Conservation (phyloP, 2,888 invertebrate species). For the Drosophila pegasa region DNA sequence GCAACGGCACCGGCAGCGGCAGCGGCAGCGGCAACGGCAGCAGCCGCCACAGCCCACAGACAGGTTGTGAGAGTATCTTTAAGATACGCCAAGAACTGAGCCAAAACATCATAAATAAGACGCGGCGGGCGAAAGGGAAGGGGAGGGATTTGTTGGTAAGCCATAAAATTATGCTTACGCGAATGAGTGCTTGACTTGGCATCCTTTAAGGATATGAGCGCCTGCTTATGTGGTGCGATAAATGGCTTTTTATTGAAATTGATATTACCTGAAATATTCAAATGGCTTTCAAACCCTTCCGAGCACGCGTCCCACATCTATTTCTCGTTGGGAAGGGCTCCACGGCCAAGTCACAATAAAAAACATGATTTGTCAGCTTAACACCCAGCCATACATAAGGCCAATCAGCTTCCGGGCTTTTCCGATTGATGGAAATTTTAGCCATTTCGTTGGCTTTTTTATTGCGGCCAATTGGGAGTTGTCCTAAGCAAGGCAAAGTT, state of each 20-base stretch:
- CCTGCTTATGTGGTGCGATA: constrained; percentile 81
- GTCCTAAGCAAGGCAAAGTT: not conserved
- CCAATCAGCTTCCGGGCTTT: constrained; percentile 24
- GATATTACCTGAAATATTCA: constrained; percentile 82
- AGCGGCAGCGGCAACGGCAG: constrained; percentile 26
- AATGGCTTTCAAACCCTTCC: constrained; percentile 50
- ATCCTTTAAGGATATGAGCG: constrained; percentile 68
- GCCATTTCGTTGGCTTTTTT: constrained; percentile 17
- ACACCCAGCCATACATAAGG: constrained; percentile 70
- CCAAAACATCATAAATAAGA: constrained; percentile 71
- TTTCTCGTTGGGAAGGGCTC: constrained; percentile 41
- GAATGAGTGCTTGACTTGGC: constrained; percentile 19
- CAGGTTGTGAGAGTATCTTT: constrained; percentile 61
- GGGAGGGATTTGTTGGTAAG: constrained; percentile 37
- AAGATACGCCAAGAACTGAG: constrained; percentile 59
- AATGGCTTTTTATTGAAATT: constrained; percentile 84
- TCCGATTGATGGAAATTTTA: constrained; percentile 38
- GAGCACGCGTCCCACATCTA: not conserved
- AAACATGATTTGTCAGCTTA: constrained; percentile 83
- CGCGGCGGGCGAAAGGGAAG: constrained; percentile 1
- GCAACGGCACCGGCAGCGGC: constrained; percentile 11
- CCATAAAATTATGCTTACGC: constrained; percentile 81
- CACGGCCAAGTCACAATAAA: constrained; percentile 75
- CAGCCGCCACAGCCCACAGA: constrained; percentile 38
- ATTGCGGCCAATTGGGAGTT: constrained; percentile 4